A percentile compares a stretch with the other conserved stretches of the same genome.
Evolutionary conservation across 2,113 vertebrate genomes (phyloP).

Genomic region (Plecotus auritus): DNA sequence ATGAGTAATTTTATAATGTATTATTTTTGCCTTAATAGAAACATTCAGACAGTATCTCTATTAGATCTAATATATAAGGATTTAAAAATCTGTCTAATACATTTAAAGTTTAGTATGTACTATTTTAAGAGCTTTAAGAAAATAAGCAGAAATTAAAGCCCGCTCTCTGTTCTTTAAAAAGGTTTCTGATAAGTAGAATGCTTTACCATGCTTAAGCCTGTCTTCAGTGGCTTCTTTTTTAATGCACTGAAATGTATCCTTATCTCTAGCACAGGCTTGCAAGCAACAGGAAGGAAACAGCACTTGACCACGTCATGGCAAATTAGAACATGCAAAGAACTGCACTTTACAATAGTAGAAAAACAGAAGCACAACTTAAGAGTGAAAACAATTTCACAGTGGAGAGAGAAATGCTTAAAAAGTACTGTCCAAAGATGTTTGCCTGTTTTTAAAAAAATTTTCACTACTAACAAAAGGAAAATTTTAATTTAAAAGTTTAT

Average conservation of each 20-base stretch:
- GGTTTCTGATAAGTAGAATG: conserved; percentile 26
- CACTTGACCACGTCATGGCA: conserved; percentile 86
- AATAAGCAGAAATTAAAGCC: conserved; percentile 55
- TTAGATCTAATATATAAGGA: neutral
- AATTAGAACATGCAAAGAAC: conserved; percentile 85
- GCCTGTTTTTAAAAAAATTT: neutral
- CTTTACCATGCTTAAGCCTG: conserved; percentile 46
- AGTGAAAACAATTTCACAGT: conserved; percentile 71
- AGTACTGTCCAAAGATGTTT: neutral
- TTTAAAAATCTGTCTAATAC: neutral
- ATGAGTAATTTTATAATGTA: neutral
- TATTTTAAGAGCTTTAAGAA: conserved; percentile 36
- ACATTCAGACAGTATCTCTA: neutral
- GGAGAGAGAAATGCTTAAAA: neutral
- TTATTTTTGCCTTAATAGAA: conserved; percentile 23
- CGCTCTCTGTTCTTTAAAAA: conserved; percentile 48
- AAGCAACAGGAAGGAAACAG: conserved; percentile 89
- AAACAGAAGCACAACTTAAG: conserved; percentile 67
- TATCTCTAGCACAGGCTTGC: conserved; percentile 82
- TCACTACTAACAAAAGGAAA: neutral
- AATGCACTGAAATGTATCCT: conserved; percentile 75
- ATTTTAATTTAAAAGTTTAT: neutral
- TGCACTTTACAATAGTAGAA: conserved; percentile 76
- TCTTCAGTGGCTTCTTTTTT: conserved; percentile 68
- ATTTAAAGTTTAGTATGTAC: conserved; percentile 15